Evolutionary conservation across 2,113 vertebrate genomes (phyloP), one percentile per base, ranked within the genome.

Genomic region (Colius striatus): DNA sequence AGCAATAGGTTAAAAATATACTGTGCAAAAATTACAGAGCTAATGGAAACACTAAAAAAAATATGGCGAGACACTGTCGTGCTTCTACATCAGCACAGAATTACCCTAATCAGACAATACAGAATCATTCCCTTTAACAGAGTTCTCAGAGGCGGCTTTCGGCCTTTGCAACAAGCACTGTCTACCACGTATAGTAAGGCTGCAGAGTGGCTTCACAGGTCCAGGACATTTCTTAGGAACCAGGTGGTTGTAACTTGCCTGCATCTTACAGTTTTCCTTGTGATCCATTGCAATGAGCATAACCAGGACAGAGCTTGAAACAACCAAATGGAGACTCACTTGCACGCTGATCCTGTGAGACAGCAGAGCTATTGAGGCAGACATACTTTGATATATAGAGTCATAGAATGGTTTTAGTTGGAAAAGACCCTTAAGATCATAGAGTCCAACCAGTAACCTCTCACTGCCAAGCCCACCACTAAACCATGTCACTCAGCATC

Each of bases 371-470:
- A 2, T 68, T 27, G 53, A 21, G 20, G 53, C 22, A 45, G 19
- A 15, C 2, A 2, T 6, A 25, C 12, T 15, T 29, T 0, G 0
- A 1, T 5, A 10, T 5, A 41, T 41, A 41, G 38, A 41, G 38
- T 41, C 38, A 41, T 41, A 41, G 38, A 41, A 41, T 41, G 38
- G 38, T 41, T 41, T 41, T 41, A 41, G 38, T 41, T 9, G 38
- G 38, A 41, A 41, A 41, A 41, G 38, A 41, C 38, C 38, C 38
- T 41, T 41, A 41, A 41, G 38, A 41, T 41, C 38, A 10, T 41
- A 10, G 38, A 41, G 38, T 41, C 38, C 12, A 41, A 41, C 38
- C 38, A 41, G 9, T 41, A 41, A 41, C 38, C 12, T 41, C 38
- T 41, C 38, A 41, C 38, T 41, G 38, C 38, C 38, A 41, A 41